Base-by-base conservation (phyloP, 1,140 invertebrate species). In the Gonioctena quinquepunctata region DNA sequence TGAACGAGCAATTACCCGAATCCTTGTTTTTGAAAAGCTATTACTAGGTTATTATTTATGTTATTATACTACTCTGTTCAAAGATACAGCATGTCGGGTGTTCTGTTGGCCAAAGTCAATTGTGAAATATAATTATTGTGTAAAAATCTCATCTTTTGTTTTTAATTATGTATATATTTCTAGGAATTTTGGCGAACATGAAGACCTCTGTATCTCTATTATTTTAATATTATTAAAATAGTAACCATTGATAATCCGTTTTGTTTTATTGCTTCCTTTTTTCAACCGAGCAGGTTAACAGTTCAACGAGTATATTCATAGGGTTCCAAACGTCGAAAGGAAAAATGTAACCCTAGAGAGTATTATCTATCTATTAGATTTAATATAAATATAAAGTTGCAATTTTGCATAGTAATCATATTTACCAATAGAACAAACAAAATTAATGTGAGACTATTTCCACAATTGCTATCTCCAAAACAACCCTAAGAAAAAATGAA, bases 1-100 rank as follows among this genome's bases (percentile, higher is more conserved):
- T n/a, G n/a, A n/a, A n/a, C n/a, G n/a, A n/a, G n/a, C 33, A 42
- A 13, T 57, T 57, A 19, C 54, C 61, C 19, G 16, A 63, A 26
- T 49, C 59, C 59, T n/a, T 52, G 56, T 60, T 70, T 72, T 54
- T 66, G 49, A 66, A 52, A 66, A 42, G 11, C 33, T 54, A 66
- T 13, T 50, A 18, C 18, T 66, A 66, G 64, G 23, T 50, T 66
- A 66, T 66, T 54, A 66, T 66, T 66, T 66, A 66, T 66, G 64
- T 66, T 66, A 66, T 25, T n/a, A 26, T 54, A 25, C 64, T 27
- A 66, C 52, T 16, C 52, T 66, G 64, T 66, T 66, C 19, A 54
- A 26, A 66, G n/a, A 57, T 62, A 62, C 33, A 42, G 33, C 11
- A n/a, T 42, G 13, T 2, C 16, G 33, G 11, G 13, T 42, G n/a